Evolutionary conservation across 1,140 invertebrate species (phyloP), one percentile per base, ranked within the genome.

Genomic region (Lepidotrigona ventralis): DNA sequence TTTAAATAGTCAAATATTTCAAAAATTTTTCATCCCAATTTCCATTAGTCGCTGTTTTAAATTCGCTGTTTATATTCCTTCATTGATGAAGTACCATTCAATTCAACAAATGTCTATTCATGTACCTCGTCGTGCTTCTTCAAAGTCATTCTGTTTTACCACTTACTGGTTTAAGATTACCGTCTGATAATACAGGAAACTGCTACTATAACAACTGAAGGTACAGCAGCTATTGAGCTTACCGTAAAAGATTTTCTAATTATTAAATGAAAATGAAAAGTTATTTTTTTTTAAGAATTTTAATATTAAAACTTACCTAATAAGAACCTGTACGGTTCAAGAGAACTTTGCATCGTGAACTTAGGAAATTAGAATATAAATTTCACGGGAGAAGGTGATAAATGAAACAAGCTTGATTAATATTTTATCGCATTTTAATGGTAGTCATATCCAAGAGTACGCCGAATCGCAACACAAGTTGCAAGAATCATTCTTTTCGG

Each of bases 401-500:
- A 90, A 81, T 58, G 77, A 88, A 80, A 88, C 70, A 0, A 69
- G 9, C 11, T 51, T 84, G n/a, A 76, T 81, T 71, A 88, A 85
- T 86, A 84, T 88, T 88, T 66, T 88, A 90, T 90, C 78, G 71
- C 88, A 84, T 83, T 89, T 88, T 88, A 89, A 89, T 83, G 39
- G 70, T 89, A 90, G 70, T 84, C 66, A 90, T 90, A 88, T 81
- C 70, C 81, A 87, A 90, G 89, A 90, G 82, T 89, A 88, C 68
- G 88, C 66, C 86, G 33, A 33, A 33, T 33, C 33, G 53, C 19
- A 56, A 76, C 53, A 54, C 58, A 29, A 33, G 19, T 80, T 26
- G 75, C 79, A 68, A 81, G 84, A 79, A 80, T 74, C 19, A 66
- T 63, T 77, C 58, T 68, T 8, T 39, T 84, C 72, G 53, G 19